Conservation (phyloP, 2,888 invertebrate species). For the Alitta virens region DNA sequence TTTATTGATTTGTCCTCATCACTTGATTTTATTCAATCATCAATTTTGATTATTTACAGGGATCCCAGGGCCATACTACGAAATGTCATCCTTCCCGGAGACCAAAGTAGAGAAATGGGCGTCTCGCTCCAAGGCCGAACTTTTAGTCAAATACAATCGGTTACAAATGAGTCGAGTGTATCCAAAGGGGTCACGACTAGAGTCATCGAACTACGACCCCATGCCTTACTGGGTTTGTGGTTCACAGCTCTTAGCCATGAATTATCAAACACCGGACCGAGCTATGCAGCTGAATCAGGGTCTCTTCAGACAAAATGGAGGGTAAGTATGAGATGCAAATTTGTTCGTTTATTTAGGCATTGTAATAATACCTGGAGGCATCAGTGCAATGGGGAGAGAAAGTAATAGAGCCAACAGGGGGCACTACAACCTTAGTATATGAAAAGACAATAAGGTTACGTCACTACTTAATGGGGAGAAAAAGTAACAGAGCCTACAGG, state of each 20-base stretch:
- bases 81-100: constrained; percentile 98
- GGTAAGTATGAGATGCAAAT: too few relatives aligned
- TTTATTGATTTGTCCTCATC: too few relatives aligned
- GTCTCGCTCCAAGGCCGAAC: constrained; percentile 56
- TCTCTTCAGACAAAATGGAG: constrained; percentile 87
- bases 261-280: constrained; percentile 93
- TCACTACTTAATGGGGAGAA: too few relatives aligned
- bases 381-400: too few relatives aligned
- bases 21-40: too few relatives aligned
- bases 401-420: too few relatives aligned
- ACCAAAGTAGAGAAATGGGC: constrained; percentile 90
- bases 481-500: too few relatives aligned
- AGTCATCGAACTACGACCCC: constrained; percentile 96
- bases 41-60: constrained; percentile 8
- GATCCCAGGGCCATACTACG: constrained; percentile 60
- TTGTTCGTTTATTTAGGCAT: too few relatives aligned
- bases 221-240: constrained; percentile 93
- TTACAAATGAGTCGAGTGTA: constrained; percentile 89
- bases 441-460: too few relatives aligned
- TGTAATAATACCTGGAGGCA: too few relatives aligned
- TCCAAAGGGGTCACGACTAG: constrained; percentile 83
- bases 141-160: constrained; percentile 41
- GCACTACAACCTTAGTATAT: too few relatives aligned
- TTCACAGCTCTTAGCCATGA: constrained; percentile 95
- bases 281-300: constrained; percentile 95